Evolutionary conservation across 2,888 invertebrate genomes (phyloP).

Genomic region (Sicus ferrugineus): DNA sequence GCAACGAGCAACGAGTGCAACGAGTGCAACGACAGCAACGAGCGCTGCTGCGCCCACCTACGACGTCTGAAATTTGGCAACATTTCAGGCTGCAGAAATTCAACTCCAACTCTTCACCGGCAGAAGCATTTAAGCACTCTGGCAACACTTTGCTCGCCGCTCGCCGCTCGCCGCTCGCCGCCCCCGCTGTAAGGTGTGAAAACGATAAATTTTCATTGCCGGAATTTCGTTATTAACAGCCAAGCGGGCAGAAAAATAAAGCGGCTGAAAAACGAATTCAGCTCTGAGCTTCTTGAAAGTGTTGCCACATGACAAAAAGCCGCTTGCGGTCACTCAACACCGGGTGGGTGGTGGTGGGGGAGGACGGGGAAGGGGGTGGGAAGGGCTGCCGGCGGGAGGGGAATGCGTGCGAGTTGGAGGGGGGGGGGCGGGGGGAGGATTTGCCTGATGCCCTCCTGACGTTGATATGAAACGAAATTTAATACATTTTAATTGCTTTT

Average conservation of each 20-base stretch:
- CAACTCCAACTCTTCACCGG: not conserved
- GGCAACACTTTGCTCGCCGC: too few relatives aligned
- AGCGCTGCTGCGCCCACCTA: not conserved
- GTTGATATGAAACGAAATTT: not conserved
- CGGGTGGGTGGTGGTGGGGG: too few relatives aligned
- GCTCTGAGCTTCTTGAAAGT: not conserved
- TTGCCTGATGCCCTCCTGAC: not conserved
- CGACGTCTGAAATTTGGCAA: not conserved
- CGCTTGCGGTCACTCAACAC: too few relatives aligned
- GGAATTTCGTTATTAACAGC: conserved; percentile 22
- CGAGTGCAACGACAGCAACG: not conserved
- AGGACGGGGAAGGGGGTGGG: too few relatives aligned
- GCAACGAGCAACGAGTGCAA: not conserved
- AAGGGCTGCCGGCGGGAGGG: too few relatives aligned
- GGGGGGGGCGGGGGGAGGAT: too few relatives aligned
- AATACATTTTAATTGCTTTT: not conserved
- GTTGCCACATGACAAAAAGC: not conserved
- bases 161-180: not conserved
- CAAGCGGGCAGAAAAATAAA: not conserved
- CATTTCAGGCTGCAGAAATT: not conserved
- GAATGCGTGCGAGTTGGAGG: too few relatives aligned
- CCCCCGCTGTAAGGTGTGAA: conserved; percentile 1
- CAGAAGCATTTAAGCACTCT: not conserved
- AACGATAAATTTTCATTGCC: conserved; percentile 19
- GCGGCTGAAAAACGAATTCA: not conserved